Percentiles rank a stretch among this genome's conserved stretches.
phyloP scores from a whole-genome alignment of 2,797 vertebrate genomes.

The Coccyzus lansbergi region DNA sequence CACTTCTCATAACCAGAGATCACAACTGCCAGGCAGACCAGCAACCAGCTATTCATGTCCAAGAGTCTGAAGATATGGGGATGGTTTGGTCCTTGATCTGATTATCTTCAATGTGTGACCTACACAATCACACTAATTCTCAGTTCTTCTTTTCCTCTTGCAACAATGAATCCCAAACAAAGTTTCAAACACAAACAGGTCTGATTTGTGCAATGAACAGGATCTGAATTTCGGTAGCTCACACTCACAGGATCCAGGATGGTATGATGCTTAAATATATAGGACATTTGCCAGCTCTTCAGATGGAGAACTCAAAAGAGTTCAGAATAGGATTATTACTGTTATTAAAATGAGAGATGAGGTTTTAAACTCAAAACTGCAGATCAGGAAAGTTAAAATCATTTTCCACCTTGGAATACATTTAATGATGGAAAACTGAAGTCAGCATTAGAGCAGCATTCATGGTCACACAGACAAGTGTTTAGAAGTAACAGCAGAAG shows the following conservation, averaged over 20 bases:
- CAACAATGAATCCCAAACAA: not conserved
- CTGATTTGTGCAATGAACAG: not conserved
- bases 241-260: not conserved
- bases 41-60: not conserved
- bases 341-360: not conserved
- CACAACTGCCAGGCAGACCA: not conserved
- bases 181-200: not conserved
- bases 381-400: not conserved
- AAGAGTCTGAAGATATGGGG: rapidly evolving
- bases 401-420: not conserved
- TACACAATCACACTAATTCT: not conserved
- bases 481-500: not conserved
- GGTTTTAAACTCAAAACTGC: conserved; percentile 16
- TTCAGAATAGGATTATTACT: conserved; percentile 14
- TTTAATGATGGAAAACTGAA: not conserved
- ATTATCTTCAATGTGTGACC: rapidly evolving
- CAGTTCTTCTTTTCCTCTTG: not conserved
- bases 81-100: not conserved
- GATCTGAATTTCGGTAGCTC: not conserved
- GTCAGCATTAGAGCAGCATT: not conserved
- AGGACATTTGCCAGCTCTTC: not conserved
- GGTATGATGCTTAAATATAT: not conserved
- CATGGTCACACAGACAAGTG: not conserved
- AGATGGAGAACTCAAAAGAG: not conserved
- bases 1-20: not conserved